Base-by-base conservation (phyloP, 2,888 invertebrate species). In the Clivina fossor region DNA sequence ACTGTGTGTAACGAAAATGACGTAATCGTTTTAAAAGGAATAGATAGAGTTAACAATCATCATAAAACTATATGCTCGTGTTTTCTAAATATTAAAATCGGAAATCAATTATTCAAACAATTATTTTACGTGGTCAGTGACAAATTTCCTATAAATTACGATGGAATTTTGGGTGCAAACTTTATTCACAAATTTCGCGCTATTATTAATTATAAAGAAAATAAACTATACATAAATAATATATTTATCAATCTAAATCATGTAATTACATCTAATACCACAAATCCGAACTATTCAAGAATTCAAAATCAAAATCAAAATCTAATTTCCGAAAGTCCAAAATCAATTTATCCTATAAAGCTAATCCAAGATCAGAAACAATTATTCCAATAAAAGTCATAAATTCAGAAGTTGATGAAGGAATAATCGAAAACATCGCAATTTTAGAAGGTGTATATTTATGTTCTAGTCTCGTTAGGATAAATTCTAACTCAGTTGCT, bases 161-260 rank as follows among this genome's bases (percentile, higher is more conserved):
- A 41, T 13, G 58, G 61, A 20, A 51, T 61, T 3, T 56, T 63
- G 57, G 61, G 61, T 38, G 54, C 56, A 16, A 60, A 62, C 55
- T 60, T 63, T 32, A 20, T 63, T 26, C 51, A 56, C 26, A 26
- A 28, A 20, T 51, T 47, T 1, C 40, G 51, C 4, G 47, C 59
- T 3, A 49, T 60, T 15, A 60, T 63, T n/a, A 33, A 58, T 33
- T 62, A 47, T 46, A 16, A 57, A 38, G 18, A 44, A 8, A 49
- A 50, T 41, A 40, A 20, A 38, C 47, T 63, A 2, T 28, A 44
- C 48, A 43, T 62, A 37, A 43, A 49, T 43, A 58, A 18, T 18
- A 11, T 9, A 18, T 8, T 19, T 8, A 18, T 18, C 9, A 18
- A 40, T 40, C 18, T 7, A 19, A 18, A 19, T 18, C 19, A 7